These are phyloP conservation scores for Lycaon pictus DNA, from an alignment of 2,113 vertebrate species.

Conservation along the genomic window DNA sequence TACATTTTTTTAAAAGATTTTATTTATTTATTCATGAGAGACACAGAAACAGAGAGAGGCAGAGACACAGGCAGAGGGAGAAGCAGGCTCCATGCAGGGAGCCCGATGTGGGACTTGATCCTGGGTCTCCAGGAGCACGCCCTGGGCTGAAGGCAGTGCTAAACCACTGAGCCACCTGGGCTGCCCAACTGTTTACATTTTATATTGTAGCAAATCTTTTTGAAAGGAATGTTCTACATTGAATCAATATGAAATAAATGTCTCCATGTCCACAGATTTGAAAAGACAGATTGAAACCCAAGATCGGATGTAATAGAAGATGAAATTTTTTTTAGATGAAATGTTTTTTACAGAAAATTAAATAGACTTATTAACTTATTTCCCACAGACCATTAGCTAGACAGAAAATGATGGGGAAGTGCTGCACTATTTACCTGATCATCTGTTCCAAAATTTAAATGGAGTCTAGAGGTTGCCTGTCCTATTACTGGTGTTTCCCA, in stretches of 20 bases:
- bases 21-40: too few relatives aligned
- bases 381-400: conserved; percentile 38
- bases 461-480: background rate
- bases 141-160: too few relatives aligned
- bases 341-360: conserved; percentile 61
- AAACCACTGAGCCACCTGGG: too few relatives aligned
- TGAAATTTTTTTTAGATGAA: background rate
- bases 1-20: background rate
- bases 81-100: too few relatives aligned
- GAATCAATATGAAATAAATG: conserved; percentile 58
- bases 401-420: background rate
- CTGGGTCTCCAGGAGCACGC: too few relatives aligned
- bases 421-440: background rate
- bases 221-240: conserved; percentile 27
- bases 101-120: too few relatives aligned
- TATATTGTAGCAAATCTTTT: conserved; percentile 34
- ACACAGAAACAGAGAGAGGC: too few relatives aligned
- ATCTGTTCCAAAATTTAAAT: background rate
- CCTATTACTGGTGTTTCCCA: background rate
- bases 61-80: too few relatives aligned
- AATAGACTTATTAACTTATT: conserved; percentile 43
- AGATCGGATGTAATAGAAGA: background rate
- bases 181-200: background rate
- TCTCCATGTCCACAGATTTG: conserved; percentile 20
- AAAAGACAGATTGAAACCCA: conserved; percentile 29